These are phyloP conservation scores for Hetaerina titia DNA, from an alignment of 2,888 invertebrate species.

Conservation along the genomic window DNA sequence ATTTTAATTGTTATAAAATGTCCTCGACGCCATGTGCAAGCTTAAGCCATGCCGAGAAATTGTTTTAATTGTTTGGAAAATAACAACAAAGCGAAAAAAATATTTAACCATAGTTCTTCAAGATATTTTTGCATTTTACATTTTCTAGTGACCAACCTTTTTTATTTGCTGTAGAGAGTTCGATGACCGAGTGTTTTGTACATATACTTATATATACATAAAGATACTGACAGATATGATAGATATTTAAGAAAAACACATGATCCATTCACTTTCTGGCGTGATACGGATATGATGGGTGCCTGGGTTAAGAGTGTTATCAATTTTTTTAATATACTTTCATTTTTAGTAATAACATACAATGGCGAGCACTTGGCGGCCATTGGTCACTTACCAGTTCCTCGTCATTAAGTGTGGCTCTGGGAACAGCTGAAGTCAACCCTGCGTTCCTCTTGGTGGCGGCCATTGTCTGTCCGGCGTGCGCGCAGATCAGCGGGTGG, in stretches of 20 bases:
- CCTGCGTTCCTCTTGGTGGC: constrained; percentile 98
- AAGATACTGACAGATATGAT: not conserved
- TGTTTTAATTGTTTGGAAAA: too few species aligned
- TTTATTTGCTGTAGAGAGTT: not conserved
- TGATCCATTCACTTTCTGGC: not conserved
- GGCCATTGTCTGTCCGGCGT: constrained; percentile 95
- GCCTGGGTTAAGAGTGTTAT: not conserved
- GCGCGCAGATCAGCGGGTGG: constrained; percentile 71
- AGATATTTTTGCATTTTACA: too few species aligned
- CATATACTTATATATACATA: constrained; percentile 32
- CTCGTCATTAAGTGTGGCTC: constrained; percentile 98
- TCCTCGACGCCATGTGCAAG: too few species aligned
- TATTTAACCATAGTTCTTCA: too few species aligned
- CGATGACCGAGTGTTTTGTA: not conserved
- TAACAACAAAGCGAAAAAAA: too few species aligned
- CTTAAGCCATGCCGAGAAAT: too few species aligned
- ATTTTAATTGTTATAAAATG: too few species aligned
- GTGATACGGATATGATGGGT: not conserved
- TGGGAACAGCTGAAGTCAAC: constrained; percentile 96
- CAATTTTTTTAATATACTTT: constrained; percentile 24
- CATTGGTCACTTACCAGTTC: constrained; percentile 90
- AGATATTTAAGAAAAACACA: not conserved
- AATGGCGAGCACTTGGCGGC: not conserved
- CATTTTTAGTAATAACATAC: constrained; percentile 33
- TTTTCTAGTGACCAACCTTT: too few species aligned